Evolutionary conservation across 1,140 invertebrate genomes (phyloP), one percentile per base, ranked within the genome.

Genomic region (Heliothis virescens): DNA sequence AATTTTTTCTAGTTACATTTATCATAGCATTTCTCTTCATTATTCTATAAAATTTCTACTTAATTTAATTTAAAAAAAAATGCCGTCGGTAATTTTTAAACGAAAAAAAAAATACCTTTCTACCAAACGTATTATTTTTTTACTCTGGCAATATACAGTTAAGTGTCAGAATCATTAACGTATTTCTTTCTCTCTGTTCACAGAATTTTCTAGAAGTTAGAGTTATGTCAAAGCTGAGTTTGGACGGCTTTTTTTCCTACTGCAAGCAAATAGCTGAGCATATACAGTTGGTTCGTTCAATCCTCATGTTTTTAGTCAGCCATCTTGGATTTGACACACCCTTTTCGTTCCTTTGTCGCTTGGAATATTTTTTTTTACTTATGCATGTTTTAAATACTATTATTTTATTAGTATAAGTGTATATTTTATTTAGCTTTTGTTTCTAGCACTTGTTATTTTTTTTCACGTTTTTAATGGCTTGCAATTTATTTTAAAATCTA

Each of bases 231-330:
- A 94, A 94, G 88, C 86, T 94, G 83, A 93, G 87, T 84, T 81
- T 93, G 91, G 93, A 93, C 91, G 93, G 93, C 87, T 93, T 94
- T 91, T 93, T 92, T 90, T 94, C 93, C 82, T 94, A 94, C 92
- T 94, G 93, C 93, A 94, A 94, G 91, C 92, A 94, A 93, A 94
- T 94, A 88, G 93, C 93, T 86, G 93, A 94, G 73, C 92, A 94
- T 88, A 94, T 94, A 84, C 93, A 94, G 86, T 90, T 94, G 93
- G 93, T 94, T 94, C 85, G 93, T 94, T 92, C 87, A 89, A 79
- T 81, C 78, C 74, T 63, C 80, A 83, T 83, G 81, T 86, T 88
- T 84, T 83, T 82, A 85, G 79, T 84, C 74, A 85, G 89, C 90
- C 90, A 91, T 91, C 81, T 87, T 87, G 79, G 15, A 26, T 69